Conservation (phyloP, 1,140 invertebrate species). For the Elysia chlorotica region DNA sequence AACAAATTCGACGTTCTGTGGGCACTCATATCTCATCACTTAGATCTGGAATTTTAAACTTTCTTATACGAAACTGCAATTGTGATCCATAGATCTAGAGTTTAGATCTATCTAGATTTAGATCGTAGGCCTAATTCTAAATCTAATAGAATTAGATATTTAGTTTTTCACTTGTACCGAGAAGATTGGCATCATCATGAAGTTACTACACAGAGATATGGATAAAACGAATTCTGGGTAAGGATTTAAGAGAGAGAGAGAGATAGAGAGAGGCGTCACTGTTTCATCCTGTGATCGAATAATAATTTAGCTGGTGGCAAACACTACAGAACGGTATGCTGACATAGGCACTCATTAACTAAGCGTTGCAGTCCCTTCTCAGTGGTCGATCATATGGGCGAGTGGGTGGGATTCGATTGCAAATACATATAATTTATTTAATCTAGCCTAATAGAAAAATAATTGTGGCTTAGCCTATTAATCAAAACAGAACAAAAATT, state of each 20-base stretch:
- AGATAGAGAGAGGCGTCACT: neutral
- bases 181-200: conserved; percentile 75
- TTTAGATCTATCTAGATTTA: neutral
- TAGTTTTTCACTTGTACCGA: too few species aligned
- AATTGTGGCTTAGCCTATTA: too few species aligned
- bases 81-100: neutral
- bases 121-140: neutral
- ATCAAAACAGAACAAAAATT: too few species aligned
- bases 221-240: conserved; percentile 74
- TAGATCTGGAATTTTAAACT: neutral
- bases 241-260: conserved; percentile 19
- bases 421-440: too few species aligned
- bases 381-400: too few species aligned
- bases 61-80: neutral
- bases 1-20: neutral
- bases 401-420: too few species aligned
- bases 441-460: too few species aligned
- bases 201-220: conserved; percentile 73
- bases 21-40: neutral
- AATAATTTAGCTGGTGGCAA: neutral
- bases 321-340: neutral
- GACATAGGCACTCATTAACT: neutral
- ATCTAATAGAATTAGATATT: neutral
- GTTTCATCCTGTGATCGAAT: neutral
- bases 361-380: neutral